A percentile compares a stretch with the other conserved stretches of the same genome.
Evolutionary conservation across 2,888 invertebrate genomes (phyloP).

Genomic region (Agrochola lota): DNA sequence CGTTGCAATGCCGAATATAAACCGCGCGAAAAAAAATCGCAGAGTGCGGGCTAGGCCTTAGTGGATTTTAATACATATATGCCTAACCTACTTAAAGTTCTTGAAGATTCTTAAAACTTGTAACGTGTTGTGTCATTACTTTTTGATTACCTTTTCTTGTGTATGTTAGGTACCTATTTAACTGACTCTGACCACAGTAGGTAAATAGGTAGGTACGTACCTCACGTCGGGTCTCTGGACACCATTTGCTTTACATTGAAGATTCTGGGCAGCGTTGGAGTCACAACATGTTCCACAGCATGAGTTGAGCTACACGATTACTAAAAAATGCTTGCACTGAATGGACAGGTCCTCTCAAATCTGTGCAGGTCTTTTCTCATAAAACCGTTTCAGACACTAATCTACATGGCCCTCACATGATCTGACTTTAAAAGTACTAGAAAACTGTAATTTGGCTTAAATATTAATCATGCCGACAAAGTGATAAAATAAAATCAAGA

Average conservation of each 20-base stretch:
- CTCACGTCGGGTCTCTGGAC: background rate
- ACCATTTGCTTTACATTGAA: background rate
- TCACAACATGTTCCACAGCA: background rate
- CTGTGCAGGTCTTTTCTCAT: background rate
- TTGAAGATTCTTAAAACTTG: background rate
- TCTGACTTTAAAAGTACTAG: background rate
- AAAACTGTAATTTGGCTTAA: too few relatives aligned
- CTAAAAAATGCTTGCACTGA: background rate
- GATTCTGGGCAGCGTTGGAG: background rate
- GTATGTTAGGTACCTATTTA: background rate
- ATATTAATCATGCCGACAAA: too few relatives aligned
- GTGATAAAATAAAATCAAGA: too few relatives aligned
- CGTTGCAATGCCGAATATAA: too few relatives aligned
- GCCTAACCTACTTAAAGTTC: background rate
- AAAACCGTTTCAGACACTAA: background rate
- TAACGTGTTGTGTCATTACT: background rate
- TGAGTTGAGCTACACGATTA: background rate
- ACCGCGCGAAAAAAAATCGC: too few relatives aligned
- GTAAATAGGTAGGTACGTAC: background rate
- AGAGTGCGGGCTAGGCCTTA: too few relatives aligned
- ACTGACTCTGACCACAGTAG: background rate
- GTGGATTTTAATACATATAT: slow-evolving; percentile 4
- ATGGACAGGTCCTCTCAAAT: background rate
- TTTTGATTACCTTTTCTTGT: background rate
- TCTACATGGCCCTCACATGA: background rate